Evolutionary conservation across 37 sponge, comb jelly and placozoan genomes (phyloP).

Genomic region (Agelas oroides): DNA sequence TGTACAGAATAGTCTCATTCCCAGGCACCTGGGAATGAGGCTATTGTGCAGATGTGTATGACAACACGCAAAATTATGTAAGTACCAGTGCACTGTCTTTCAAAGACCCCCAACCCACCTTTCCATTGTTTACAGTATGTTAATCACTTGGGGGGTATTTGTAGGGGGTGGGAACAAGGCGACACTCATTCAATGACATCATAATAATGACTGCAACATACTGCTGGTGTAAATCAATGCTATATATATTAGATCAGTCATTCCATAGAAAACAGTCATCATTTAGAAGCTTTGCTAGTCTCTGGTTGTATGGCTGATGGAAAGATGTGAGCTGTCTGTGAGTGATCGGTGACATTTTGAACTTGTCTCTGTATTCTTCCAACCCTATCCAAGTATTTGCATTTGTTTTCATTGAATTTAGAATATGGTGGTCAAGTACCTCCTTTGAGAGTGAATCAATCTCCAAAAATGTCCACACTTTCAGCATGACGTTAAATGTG

Average conservation of each 20-base stretch:
- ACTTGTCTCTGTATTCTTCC: slow-evolving; percentile 17
- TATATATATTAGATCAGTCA: neutral
- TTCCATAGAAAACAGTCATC: slow-evolving; percentile 53
- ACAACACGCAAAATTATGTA: no score
- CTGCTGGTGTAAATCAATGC: no score
- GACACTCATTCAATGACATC: no score
- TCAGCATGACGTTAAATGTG: neutral
- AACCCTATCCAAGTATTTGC: slow-evolving; percentile 22
- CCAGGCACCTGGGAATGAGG: no score
- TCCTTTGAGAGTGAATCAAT: neutral
- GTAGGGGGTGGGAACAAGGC: no score
- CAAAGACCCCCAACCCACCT: no score
- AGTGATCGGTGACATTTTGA: slow-evolving; percentile 44
- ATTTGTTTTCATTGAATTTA: neutral
- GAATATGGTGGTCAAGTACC: neutral
- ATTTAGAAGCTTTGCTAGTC: slow-evolving; percentile 38
- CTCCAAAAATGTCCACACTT: slow-evolving; percentile 30
- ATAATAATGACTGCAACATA: no score
- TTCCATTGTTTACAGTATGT: no score
- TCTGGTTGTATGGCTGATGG: slow-evolving; percentile 44
- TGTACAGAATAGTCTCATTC: no score
- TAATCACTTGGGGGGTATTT: no score
- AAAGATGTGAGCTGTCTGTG: slow-evolving; percentile 14
- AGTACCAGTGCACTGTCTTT: no score
- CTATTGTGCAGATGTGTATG: no score